Conservation (phyloP, 2,113 vertebrate genomes). For the Rhagologus leucostigma region DNA sequence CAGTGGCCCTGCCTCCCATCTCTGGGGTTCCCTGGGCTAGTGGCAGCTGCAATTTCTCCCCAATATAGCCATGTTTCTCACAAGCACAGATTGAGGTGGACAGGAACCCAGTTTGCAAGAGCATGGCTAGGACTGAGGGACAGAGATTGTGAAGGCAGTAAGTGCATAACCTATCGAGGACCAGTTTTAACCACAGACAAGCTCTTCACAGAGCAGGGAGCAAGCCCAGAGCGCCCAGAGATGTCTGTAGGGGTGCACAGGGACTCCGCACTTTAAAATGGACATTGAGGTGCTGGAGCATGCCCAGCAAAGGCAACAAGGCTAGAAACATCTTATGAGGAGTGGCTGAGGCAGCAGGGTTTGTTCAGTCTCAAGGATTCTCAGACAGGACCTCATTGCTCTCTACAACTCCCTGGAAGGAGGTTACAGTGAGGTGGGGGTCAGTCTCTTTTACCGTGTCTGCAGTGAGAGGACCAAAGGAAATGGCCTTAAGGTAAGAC, state of each 20-base stretch:
- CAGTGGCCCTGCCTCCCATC: not conserved
- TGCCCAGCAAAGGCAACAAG: not conserved
- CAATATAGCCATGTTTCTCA: not conserved
- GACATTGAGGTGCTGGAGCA: not conserved
- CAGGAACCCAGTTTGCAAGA: not conserved
- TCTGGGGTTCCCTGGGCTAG: not conserved
- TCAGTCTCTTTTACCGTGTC: not conserved
- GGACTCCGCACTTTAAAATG: not conserved
- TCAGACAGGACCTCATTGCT: too few species aligned
- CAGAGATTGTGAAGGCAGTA: not conserved
- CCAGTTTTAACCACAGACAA: not conserved
- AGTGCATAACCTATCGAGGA: not conserved
- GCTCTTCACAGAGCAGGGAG: not conserved
- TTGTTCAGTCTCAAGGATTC: not conserved
- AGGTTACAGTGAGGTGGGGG: not conserved
- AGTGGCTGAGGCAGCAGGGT: not conserved
- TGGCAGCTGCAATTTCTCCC: not conserved
- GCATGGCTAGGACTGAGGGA: accelerated
- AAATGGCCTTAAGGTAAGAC: not conserved
- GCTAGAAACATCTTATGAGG: not conserved
- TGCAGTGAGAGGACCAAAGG: not conserved
- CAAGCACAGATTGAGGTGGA: not conserved
- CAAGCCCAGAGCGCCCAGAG: accelerated
- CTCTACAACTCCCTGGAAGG: not conserved
- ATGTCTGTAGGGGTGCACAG: accelerated